A percentile compares a stretch with the other conserved stretches of the same genome.
phyloP scores from a whole-genome alignment of 2,797 vertebrate genomes.

The Cossypha caffra region DNA sequence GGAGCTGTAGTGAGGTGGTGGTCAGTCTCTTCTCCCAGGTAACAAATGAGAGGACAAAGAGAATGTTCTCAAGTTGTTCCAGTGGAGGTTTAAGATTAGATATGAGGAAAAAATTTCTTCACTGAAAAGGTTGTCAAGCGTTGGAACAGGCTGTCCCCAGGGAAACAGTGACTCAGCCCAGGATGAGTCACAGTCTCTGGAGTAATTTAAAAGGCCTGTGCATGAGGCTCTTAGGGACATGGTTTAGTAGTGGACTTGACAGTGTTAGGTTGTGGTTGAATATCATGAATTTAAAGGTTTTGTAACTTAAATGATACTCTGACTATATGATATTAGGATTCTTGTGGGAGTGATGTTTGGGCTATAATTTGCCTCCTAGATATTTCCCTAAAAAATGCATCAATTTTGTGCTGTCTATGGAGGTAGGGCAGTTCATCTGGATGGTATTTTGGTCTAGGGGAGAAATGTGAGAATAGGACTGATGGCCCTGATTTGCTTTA shows the following conservation, averaged over 20 bases:
- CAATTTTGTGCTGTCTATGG: not conserved
- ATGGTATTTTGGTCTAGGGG: not conserved
- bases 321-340: not conserved
- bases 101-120: not conserved
- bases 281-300: not conserved
- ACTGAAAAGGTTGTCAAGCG: not conserved
- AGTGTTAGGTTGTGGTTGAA: not conserved
- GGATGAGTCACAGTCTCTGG: not conserved
- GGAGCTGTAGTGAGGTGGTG: not conserved
- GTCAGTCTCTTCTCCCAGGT: not conserved
- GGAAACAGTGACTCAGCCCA: not conserved
- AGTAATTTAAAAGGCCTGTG: accelerated
- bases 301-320: not conserved
- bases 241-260: not conserved
- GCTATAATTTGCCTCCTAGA: not conserved
- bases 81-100: not conserved
- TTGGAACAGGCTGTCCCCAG: not conserved
- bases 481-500: not conserved
- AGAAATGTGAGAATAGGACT: not conserved
- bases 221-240: not conserved
- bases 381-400: not conserved
- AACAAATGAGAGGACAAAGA: not conserved
- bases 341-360: not conserved
- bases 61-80: not conserved
- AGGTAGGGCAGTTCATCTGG: not conserved